Percentiles rank a stretch among this genome's conserved stretches.
Conservation (phyloP, 2,113 vertebrate genomes). For the Sakesphorus luctuosus region DNA sequence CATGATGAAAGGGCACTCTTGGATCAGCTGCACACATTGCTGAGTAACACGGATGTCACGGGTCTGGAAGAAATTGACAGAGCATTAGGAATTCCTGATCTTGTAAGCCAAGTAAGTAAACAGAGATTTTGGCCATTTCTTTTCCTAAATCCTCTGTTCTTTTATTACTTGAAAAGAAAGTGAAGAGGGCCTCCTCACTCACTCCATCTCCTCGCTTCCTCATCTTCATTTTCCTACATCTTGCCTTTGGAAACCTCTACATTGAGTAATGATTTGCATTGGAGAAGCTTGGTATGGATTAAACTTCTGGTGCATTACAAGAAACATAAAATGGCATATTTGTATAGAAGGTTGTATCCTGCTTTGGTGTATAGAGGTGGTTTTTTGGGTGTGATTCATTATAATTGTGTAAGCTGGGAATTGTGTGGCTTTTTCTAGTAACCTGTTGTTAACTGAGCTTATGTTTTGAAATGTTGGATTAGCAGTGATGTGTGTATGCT, state of each 20-base stretch:
- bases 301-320: background rate
- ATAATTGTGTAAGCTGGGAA: background rate
- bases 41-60: constrained; percentile 92
- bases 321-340: background rate
- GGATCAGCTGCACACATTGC: constrained; percentile 92
- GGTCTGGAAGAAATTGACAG: constrained; percentile 94
- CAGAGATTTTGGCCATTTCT: background rate
- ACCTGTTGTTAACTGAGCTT: background rate
- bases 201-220: background rate
- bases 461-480: background rate
- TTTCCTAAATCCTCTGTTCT: background rate
- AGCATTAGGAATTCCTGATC: constrained; percentile 95
- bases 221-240: background rate
- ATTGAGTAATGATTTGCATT: background rate
- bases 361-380: background rate
- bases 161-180: background rate
- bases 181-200: background rate
- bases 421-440: background rate
- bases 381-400: background rate
- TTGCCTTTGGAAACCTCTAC: background rate
- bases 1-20: constrained; percentile 91
- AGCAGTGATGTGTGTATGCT: background rate
- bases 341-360: background rate
- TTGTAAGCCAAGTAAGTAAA: constrained; percentile 89
- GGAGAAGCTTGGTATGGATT: background rate